Percentiles rank a stretch among this genome's conserved stretches.
These are phyloP conservation scores for Leptarthrus brevirostris DNA, from an alignment of 2,888 invertebrate species.

Conservation along the genomic window DNA sequence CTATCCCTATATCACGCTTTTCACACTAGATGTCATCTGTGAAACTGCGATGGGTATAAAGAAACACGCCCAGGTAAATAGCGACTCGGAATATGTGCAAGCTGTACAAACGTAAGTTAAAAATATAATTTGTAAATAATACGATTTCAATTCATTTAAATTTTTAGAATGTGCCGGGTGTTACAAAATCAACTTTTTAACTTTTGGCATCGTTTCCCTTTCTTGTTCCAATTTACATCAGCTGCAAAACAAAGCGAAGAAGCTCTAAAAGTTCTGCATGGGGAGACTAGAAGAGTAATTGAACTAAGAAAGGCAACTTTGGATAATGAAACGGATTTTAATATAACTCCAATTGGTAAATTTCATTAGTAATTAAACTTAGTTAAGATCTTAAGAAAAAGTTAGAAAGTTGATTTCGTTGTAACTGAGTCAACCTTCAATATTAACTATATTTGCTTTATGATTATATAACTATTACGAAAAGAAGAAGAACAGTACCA, in stretches of 20 bases:
- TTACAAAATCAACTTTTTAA: slow-evolving; percentile 62
- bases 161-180: slow-evolving; percentile 61
- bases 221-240: slow-evolving; percentile 58
- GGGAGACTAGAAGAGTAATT: slow-evolving; percentile 63
- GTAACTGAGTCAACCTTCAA: too few species aligned
- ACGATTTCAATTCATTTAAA: not conserved
- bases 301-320: slow-evolving; percentile 59
- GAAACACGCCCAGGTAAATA: slow-evolving; percentile 76
- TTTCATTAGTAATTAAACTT: too few species aligned
- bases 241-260: slow-evolving; percentile 57
- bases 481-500: too few species aligned
- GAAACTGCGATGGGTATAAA: slow-evolving; percentile 86
- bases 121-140: too few species aligned
- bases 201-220: slow-evolving; percentile 61
- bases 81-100: slow-evolving; percentile 77
- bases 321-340: slow-evolving; percentile 57
- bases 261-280: slow-evolving; percentile 60
- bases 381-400: too few species aligned
- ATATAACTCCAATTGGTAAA: slow-evolving; percentile 55
- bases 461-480: too few species aligned
- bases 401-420: too few species aligned
- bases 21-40: slow-evolving; percentile 64
- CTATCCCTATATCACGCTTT: slow-evolving; percentile 71
- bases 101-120: slow-evolving; percentile 74
- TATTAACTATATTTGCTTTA: too few species aligned